Conservation (phyloP, 92 coral and sea anemone species). For the Bergia puertoricense region DNA sequence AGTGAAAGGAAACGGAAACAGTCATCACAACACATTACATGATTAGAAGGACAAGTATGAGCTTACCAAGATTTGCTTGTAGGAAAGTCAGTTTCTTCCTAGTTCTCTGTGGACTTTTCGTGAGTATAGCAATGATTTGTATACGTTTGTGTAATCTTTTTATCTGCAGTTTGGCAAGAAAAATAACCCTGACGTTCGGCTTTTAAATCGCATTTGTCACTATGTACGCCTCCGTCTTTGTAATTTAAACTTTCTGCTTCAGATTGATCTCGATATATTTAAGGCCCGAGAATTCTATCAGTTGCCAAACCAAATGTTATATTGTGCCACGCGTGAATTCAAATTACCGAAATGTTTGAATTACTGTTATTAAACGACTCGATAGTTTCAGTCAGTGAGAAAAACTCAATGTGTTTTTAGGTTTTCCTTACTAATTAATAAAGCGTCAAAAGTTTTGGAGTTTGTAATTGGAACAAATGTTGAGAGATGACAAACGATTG, state of each 20-base stretch:
- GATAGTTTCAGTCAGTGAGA: background rate
- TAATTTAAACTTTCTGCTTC: background rate
- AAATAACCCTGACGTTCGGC: background rate
- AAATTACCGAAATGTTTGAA: background rate
- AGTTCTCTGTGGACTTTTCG: background rate
- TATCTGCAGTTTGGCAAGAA: background rate
- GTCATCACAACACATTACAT: background rate
- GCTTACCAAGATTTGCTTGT: slow-evolving; percentile 3
- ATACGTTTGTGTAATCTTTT: background rate
- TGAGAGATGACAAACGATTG: background rate
- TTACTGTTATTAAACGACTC: background rate
- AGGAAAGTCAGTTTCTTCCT: slow-evolving; percentile 10
- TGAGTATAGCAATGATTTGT: background rate
- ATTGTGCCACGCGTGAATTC: background rate
- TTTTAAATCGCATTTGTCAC: background rate
- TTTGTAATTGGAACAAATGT: too few species aligned
- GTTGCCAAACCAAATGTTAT: background rate
- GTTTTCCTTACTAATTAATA: background rate
- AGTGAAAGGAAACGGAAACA: background rate
- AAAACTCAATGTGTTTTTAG: background rate
- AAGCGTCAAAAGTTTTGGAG: background rate
- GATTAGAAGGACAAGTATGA: slow-evolving; percentile 11
- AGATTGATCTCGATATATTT: background rate
- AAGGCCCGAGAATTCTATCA: background rate
- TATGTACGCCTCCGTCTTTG: background rate